Evolutionary conservation across 2,113 vertebrate genomes (phyloP).

Genomic region (Cochlearius cochlearius): DNA sequence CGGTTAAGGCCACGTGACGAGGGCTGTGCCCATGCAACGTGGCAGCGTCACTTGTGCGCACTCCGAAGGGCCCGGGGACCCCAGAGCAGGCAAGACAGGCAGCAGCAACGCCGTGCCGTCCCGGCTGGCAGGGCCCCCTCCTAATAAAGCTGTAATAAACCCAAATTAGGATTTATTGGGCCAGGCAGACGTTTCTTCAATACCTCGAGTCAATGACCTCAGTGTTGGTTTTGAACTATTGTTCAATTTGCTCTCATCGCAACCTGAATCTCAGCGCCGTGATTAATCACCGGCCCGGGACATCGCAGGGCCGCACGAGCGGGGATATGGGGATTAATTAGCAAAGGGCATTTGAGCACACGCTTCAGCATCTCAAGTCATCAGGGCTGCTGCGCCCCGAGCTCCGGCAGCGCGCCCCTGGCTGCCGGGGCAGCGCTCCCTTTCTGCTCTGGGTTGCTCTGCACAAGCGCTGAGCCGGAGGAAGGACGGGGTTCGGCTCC

Average conservation of each 20-base stretch:
- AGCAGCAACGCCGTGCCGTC: not conserved
- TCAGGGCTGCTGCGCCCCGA: not conserved
- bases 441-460: not conserved
- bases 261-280: not conserved
- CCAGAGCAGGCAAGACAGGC: too few species aligned
- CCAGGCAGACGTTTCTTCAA: not conserved
- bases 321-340: not conserved
- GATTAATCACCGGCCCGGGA: not conserved
- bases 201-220: not conserved
- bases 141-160: not conserved
- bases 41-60: accelerated
- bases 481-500: not conserved
- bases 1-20: accelerated
- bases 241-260: constrained; percentile 12
- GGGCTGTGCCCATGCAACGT: accelerated
- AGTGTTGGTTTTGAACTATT: not conserved
- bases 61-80: accelerated
- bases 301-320: not conserved
- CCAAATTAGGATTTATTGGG: not conserved
- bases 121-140: not conserved
- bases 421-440: accelerated
- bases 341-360: not conserved
- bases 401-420: accelerated
- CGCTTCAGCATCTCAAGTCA: not conserved
- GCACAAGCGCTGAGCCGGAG: accelerated